These are phyloP conservation scores for Todiramphus saurophagus DNA, from an alignment of 2,113 vertebrate species.

Conservation along the genomic window DNA sequence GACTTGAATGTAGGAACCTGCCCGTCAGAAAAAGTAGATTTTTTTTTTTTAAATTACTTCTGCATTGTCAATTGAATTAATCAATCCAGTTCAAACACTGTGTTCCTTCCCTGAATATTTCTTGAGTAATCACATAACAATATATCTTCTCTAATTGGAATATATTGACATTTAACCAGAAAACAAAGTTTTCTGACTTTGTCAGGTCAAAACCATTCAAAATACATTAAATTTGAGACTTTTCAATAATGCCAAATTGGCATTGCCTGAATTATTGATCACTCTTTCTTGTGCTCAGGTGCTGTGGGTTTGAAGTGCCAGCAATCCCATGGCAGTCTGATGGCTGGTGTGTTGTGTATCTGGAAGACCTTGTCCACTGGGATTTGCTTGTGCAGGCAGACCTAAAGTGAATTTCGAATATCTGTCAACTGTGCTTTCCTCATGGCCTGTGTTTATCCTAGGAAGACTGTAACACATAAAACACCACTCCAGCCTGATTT, in stretches of 20 bases:
- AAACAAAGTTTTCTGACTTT: neutral
- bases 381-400: neutral
- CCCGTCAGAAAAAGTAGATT: neutral
- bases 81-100: neutral
- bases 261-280: neutral
- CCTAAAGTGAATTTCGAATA: neutral
- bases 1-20: neutral
- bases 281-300: neutral
- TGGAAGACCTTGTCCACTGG: neutral
- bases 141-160: neutral
- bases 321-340: neutral
- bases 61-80: neutral
- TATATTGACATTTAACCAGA: neutral
- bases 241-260: neutral
- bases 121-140: neutral
- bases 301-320: neutral
- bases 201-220: neutral
- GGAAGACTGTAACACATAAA: neutral
- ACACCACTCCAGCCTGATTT: neutral
- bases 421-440: neutral
- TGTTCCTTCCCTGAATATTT: neutral
- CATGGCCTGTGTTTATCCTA: neutral
- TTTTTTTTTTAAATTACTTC: neutral
- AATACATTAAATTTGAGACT: neutral
- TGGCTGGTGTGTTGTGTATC: fast-evolving